These are phyloP conservation scores for Ametastegia equiseti DNA, from an alignment of 2,888 invertebrate species.

Conservation along the genomic window DNA sequence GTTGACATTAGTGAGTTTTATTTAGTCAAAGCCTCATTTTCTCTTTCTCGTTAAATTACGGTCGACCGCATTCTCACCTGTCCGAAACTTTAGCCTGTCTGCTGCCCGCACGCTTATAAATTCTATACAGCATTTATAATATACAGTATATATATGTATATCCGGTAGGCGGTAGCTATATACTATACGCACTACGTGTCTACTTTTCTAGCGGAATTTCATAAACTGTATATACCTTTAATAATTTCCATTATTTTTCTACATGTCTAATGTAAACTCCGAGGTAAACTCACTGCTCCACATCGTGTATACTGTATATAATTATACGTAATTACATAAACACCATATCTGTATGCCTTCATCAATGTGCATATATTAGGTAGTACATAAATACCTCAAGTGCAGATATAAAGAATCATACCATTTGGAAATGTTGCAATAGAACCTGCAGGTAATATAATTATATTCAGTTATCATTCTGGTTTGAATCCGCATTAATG, in stretches of 20 bases:
- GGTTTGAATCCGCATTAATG: too few relatives aligned
- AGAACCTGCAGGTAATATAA: too few relatives aligned
- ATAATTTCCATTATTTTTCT: background rate
- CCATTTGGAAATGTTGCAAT: too few relatives aligned
- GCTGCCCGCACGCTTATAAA: background rate
- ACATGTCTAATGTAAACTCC: background rate
- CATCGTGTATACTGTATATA: too few relatives aligned
- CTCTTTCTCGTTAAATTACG: constrained; percentile 24
- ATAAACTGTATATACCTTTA: background rate
- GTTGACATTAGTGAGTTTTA: background rate
- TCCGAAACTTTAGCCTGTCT: background rate
- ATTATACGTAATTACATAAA: too few relatives aligned
- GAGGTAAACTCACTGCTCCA: background rate
- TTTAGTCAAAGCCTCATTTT: constrained; percentile 1
- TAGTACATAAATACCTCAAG: too few relatives aligned
- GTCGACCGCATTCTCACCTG: constrained; percentile 23
- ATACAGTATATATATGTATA: background rate
- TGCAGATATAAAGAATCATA: too few relatives aligned
- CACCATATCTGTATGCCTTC: too few relatives aligned
- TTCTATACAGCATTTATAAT: background rate
- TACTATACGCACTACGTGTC: background rate
- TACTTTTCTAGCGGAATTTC: constrained; percentile 11
- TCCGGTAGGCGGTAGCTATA: background rate
- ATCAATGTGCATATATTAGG: too few relatives aligned
- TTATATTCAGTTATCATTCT: too few relatives aligned